These are phyloP conservation scores for Amblyteles armatorius DNA, from an alignment of 2,888 invertebrate species.

Conservation along the genomic window DNA sequence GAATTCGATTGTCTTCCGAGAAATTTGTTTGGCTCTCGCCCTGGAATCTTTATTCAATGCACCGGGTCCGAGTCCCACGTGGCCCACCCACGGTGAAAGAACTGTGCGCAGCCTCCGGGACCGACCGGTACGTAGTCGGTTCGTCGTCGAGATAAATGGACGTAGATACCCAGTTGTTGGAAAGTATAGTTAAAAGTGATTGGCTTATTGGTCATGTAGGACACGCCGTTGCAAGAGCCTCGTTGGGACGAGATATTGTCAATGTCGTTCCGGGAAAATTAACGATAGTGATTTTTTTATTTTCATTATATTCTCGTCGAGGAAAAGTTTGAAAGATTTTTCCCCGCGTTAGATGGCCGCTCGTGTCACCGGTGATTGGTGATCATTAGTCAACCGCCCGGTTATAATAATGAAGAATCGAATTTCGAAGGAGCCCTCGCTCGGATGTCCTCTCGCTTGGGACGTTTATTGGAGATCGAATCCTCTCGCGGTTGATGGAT, in stretches of 20 bases:
- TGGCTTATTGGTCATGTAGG: slow-evolving; percentile 25
- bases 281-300: slow-evolving; percentile 7
- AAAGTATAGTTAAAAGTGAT: slow-evolving; percentile 55
- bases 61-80: neutral
- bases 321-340: slow-evolving; percentile 2
- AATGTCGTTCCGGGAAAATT: neutral
- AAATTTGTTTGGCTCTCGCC: slow-evolving; percentile 56
- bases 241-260: slow-evolving; percentile 3
- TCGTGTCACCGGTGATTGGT: slow-evolving; percentile 5
- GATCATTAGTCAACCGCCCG: slow-evolving; percentile 31
- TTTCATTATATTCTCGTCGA: neutral
- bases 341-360: neutral
- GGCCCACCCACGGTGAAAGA: slow-evolving; percentile 63
- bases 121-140: slow-evolving; percentile 33
- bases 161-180: slow-evolving; percentile 49
- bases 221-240: neutral
- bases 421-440: slow-evolving; percentile 15
- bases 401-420: slow-evolving; percentile 43
- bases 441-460: neutral
- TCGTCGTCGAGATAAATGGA: slow-evolving; percentile 59
- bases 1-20: slow-evolving; percentile 58
- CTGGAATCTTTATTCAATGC: slow-evolving; percentile 49
- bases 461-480: slow-evolving; percentile 42
- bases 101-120: slow-evolving; percentile 35
- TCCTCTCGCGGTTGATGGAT: slow-evolving; percentile 39